Base-by-base conservation (phyloP, 2,797 vertebrate genomes). In the Emydoidea blandingii region DNA sequence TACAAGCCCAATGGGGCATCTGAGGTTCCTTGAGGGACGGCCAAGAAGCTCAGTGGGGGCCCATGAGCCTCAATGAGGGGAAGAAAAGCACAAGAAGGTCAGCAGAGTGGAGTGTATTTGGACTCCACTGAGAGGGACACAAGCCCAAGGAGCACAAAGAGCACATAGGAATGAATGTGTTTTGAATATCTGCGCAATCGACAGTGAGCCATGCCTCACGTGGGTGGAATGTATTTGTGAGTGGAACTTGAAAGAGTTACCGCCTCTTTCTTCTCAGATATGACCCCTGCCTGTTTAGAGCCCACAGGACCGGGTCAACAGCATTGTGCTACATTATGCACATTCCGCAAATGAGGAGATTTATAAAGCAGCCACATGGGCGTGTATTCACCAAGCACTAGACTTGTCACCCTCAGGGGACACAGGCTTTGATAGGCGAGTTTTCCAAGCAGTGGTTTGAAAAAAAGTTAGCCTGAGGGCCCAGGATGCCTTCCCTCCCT, bases 321-420 rank as follows among this genome's bases (percentile, higher is more conserved):
- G 85, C 79, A 90, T 8, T 34, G 84, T 88, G 87, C 95, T 72
- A 68, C 44, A 87, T 53, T 78, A 88, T 53, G 23, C 52, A 50
- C 2, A 1, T 34, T 92, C 21, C 5, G 15, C 18, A 56, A 47
- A 34, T 91, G 79, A 94, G 50, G 41, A 93, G 72, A 90, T 97
- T 86, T 94, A 90, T 89, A 59, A 47, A 84, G 34, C 31, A 81
- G 82, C 76, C 29, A 47, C n/a, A 81, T 47, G 79, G 47, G 83
- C 81, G 4, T 86, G 90, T 91, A 37, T 54, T 94, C 62, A 52
- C 79, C 34, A 91, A 47, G 56, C 59, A 16, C 86, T 59, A 74
- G 74, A 59, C 83, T 92, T 86, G 82, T 88, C 88, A 83, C 92
- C 88, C 86, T 95, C 53, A 53, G 94, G 88, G n/a, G 89, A 96